phyloP scores from a whole-genome alignment of 1,140 invertebrate species.

The Alviniconcha marisindica region DNA sequence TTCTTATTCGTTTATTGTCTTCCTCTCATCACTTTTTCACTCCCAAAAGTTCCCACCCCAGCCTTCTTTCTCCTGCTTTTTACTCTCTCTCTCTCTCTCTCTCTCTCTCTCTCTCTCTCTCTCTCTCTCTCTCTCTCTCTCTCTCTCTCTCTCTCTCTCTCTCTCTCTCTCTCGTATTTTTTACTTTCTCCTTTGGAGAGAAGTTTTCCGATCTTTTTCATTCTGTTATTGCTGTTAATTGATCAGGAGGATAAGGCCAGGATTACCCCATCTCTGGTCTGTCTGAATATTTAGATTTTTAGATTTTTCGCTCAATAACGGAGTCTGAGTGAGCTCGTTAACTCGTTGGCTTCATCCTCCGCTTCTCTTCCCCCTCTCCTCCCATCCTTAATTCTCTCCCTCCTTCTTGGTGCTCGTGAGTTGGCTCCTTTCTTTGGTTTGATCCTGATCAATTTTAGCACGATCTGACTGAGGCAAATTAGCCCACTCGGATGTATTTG shows the following conservation, averaged over 20 bases:
- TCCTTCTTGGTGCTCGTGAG: neutral
- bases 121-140: neutral
- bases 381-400: neutral
- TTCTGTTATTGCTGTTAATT: conserved; percentile 24
- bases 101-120: conserved; percentile 4
- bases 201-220: conserved; percentile 4
- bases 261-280: conserved; percentile 23
- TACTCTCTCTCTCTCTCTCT: neutral
- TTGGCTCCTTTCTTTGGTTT: neutral
- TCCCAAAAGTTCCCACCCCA: too few species aligned
- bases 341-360: neutral
- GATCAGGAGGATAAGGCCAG: conserved; percentile 15
- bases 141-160: neutral
- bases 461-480: too few species aligned
- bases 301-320: conserved; percentile 29
- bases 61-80: neutral
- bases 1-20: too few species aligned
- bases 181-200: neutral
- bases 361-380: neutral
- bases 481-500: too few species aligned
- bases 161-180: neutral
- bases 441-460: too few species aligned
- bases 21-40: too few species aligned
- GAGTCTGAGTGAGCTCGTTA: conserved; percentile 23
- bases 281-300: conserved; percentile 32